Percentiles rank a stretch among this genome's conserved stretches.
phyloP scores from a whole-genome alignment of 2,888 invertebrate genomes.

The Hipparchia semele region DNA sequence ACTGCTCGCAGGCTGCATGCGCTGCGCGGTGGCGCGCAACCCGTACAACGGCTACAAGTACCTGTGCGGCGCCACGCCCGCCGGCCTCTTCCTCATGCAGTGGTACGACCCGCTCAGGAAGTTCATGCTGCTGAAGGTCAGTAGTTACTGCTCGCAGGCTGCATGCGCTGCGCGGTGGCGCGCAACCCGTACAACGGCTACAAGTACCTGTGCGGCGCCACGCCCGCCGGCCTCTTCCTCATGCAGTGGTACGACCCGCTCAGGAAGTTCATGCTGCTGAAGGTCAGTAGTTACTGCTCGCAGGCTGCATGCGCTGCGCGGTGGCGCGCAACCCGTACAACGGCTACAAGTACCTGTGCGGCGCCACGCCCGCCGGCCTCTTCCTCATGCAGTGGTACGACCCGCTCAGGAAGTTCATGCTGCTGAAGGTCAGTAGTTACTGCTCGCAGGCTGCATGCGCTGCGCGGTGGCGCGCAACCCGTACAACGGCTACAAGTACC shows the following conservation, averaged over 20 bases:
- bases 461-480: too few relatives aligned
- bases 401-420: slow-evolving; percentile 93
- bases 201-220: slow-evolving; percentile 98
- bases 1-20: slow-evolving; percentile 85
- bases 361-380: slow-evolving; percentile 76
- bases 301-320: too few relatives aligned
- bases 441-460: too few relatives aligned
- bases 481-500: too few relatives aligned
- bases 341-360: too few relatives aligned
- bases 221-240: slow-evolving; percentile 94
- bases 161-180: slow-evolving; percentile 96
- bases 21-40: slow-evolving; percentile 98
- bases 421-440: slow-evolving; percentile 87
- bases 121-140: slow-evolving; percentile 96
- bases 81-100: slow-evolving; percentile 98
- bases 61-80: slow-evolving; percentile 96
- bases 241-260: slow-evolving; percentile 99
- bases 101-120: slow-evolving; percentile 94
- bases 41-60: slow-evolving; percentile 99
- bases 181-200: slow-evolving; percentile 99
- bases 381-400: slow-evolving; percentile 99
- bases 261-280: slow-evolving; percentile 95
- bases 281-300: slow-evolving; percentile 74
- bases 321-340: too few relatives aligned
- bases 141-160: slow-evolving; percentile 74